These are phyloP conservation scores for Synanthedon myopaeformis DNA, from an alignment of 2,888 invertebrate genomes.

Conservation along the genomic window DNA sequence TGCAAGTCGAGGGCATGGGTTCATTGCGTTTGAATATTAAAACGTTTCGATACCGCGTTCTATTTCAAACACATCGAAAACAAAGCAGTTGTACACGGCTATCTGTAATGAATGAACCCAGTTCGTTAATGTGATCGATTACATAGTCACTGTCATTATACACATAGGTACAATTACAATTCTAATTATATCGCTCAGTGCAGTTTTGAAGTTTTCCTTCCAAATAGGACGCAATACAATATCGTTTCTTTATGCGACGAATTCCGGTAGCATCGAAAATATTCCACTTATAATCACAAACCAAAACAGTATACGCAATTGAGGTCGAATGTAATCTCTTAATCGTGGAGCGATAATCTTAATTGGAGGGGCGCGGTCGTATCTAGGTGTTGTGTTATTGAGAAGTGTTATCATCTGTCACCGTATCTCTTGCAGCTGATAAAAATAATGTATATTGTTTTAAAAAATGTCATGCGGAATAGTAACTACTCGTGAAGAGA, in stretches of 20 bases:
- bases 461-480: constrained; percentile 24
- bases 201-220: no score
- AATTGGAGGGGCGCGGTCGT: constrained; percentile 53
- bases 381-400: constrained; percentile 12
- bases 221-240: no score
- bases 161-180: not conserved
- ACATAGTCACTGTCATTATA: constrained; percentile 24
- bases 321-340: constrained; percentile 28
- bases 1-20: constrained; percentile 10
- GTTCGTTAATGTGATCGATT: constrained; percentile 20
- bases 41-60: constrained; percentile 14
- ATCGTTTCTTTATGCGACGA: not conserved
- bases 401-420: constrained; percentile 22
- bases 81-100: constrained; percentile 16
- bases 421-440: constrained; percentile 18
- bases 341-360: constrained; percentile 40
- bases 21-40: constrained; percentile 9
- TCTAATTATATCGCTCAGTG: no score
- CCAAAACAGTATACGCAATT: constrained; percentile 22
- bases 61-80: constrained; percentile 22
- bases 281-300: constrained; percentile 19
- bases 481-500: not conserved
- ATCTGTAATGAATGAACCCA: constrained; percentile 31
- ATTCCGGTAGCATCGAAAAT: constrained; percentile 18
- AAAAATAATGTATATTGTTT: constrained; percentile 25